phyloP scores from a whole-genome alignment of 2,797 vertebrate species.

The Myotis pilosus region DNA sequence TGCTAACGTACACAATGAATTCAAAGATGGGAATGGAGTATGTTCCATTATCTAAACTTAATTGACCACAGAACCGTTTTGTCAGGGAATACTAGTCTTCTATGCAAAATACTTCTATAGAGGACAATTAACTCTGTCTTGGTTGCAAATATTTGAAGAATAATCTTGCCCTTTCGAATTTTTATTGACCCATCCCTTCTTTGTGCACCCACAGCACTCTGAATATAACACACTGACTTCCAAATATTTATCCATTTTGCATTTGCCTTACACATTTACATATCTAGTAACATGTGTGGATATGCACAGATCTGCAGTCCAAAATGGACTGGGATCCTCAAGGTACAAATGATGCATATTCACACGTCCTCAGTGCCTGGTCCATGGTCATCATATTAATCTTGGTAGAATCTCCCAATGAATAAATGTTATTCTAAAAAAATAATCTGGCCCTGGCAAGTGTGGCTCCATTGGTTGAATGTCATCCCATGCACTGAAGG shows the following conservation, averaged over 20 bases:
- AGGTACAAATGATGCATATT: background rate
- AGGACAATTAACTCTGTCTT: background rate
- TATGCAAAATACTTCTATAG: background rate
- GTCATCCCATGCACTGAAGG: no score
- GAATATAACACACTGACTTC: background rate
- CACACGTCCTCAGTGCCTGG: background rate
- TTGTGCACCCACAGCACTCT: background rate
- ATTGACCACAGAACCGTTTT: background rate
- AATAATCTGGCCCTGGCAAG: background rate
- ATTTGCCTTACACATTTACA: background rate
- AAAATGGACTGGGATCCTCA: background rate
- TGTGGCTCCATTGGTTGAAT: background rate
- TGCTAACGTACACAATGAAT: background rate
- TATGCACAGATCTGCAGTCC: background rate
- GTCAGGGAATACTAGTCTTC: background rate
- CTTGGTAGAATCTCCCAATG: background rate
- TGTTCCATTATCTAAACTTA: background rate
- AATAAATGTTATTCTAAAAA: background rate
- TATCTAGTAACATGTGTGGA: background rate
- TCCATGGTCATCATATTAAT: background rate
- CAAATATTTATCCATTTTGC: background rate
- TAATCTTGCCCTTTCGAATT: conserved; percentile 3
- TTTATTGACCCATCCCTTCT: background rate
- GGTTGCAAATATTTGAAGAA: conserved; percentile 24
- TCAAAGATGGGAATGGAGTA: background rate